Evolutionary conservation across 2,888 invertebrate genomes (phyloP).

Genomic region (Gibbula magus): DNA sequence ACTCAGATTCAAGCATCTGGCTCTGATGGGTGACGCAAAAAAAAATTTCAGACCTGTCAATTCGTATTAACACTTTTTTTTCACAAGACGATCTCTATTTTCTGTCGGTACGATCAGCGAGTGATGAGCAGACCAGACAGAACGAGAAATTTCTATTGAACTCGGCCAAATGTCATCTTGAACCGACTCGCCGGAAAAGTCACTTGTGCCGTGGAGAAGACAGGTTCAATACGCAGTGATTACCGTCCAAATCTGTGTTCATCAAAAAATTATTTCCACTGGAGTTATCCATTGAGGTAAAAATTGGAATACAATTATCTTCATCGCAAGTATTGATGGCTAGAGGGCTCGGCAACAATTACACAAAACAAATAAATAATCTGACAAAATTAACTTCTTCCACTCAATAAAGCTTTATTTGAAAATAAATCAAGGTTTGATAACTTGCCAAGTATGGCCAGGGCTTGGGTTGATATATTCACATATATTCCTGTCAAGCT

Average conservation of each 20-base stretch:
- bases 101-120: neutral
- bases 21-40: slow-evolving; percentile 12
- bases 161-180: neutral
- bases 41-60: neutral
- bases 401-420: no score
- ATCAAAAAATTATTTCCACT: neutral
- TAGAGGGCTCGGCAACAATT: no score
- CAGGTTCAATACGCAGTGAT: neutral
- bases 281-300: neutral
- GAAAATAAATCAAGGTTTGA: no score
- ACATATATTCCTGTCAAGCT: no score
- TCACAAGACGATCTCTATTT: slow-evolving; percentile 16
- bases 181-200: neutral
- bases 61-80: slow-evolving; percentile 15
- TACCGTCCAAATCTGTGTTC: neutral
- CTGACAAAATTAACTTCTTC: no score
- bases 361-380: no score
- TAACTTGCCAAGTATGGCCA: no score
- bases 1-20: slow-evolving; percentile 10
- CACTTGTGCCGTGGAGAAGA: neutral
- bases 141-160: neutral
- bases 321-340: neutral
- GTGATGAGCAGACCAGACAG: neutral
- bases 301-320: neutral
- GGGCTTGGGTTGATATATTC: no score